Conservation (phyloP, 1,140 invertebrate genomes). For the Bombus terrestris region DNA sequence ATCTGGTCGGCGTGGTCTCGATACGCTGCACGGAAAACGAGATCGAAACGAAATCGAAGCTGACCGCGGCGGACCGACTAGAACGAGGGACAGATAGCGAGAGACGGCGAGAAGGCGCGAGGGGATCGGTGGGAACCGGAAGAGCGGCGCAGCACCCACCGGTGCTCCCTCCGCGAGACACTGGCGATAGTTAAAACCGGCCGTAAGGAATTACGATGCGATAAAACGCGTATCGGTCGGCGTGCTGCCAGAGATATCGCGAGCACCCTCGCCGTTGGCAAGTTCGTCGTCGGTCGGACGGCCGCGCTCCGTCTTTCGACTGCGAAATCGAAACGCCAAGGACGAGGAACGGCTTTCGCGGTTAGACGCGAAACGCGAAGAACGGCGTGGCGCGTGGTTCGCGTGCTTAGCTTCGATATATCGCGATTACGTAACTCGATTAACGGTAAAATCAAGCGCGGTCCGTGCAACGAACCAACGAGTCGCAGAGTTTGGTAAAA, state of each 20-base stretch:
- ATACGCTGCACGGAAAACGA: not conserved
- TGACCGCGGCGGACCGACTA: too few relatives aligned
- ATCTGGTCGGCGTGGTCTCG: not conserved
- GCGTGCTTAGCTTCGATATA: slow-evolving; percentile 63
- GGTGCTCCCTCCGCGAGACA: not conserved
- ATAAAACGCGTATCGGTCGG: slow-evolving; percentile 57
- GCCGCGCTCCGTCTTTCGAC: rapidly evolving
- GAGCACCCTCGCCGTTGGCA: not conserved
- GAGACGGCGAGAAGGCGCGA: not conserved
- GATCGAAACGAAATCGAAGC: not conserved
- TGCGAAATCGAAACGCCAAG: not conserved
- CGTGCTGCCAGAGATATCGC: not conserved
- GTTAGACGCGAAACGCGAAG: not conserved
- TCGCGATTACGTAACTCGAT: slow-evolving; percentile 68
- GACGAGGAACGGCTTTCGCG: too few relatives aligned
- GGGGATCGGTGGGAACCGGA: slow-evolving; percentile 6
- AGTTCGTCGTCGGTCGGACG: not conserved
- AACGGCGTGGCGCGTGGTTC: slow-evolving; percentile 52
- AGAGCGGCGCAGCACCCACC: not conserved
- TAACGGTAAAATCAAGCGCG: slow-evolving; percentile 65
- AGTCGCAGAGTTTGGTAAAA: slow-evolving; percentile 43
- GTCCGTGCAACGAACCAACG: not conserved
- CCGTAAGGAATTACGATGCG: slow-evolving; percentile 75
- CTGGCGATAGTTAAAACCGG: slow-evolving; percentile 26
- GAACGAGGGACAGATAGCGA: not conserved